A percentile compares a stretch with the other conserved stretches of the same genome.
phyloP scores from a whole-genome alignment of 2,888 invertebrate genomes.

The Azorinus chamasolen region DNA sequence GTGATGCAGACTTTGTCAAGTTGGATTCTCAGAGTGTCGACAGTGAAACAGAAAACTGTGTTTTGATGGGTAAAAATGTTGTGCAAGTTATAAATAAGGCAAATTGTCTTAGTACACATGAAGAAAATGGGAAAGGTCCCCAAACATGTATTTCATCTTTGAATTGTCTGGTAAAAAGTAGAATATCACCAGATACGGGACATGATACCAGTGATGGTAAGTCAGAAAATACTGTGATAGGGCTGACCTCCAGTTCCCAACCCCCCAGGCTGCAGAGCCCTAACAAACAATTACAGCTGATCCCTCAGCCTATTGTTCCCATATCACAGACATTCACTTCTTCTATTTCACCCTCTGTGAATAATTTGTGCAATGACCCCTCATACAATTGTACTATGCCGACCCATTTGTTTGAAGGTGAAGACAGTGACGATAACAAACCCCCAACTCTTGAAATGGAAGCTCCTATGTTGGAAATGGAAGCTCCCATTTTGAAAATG shows the following conservation, averaged over 20 bases:
- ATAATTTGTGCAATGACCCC: slow-evolving; percentile 5
- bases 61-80: too few relatives aligned
- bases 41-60: too few relatives aligned
- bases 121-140: too few relatives aligned
- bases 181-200: too few relatives aligned
- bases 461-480: slow-evolving; percentile 60
- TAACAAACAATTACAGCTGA: slow-evolving; percentile 66
- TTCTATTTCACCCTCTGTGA: slow-evolving; percentile 7
- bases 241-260: slow-evolving; percentile 6
- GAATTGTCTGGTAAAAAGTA: too few relatives aligned
- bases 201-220: too few relatives aligned
- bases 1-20: too few relatives aligned
- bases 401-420: slow-evolving; percentile 49
- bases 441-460: slow-evolving; percentile 60
- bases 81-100: too few relatives aligned
- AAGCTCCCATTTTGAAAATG: slow-evolving; percentile 59
- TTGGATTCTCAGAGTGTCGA: too few relatives aligned
- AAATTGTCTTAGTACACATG: too few relatives aligned
- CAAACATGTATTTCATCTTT: too few relatives aligned
- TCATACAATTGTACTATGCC: slow-evolving; percentile 53
- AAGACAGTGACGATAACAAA: slow-evolving; percentile 55
- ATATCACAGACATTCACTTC: slow-evolving; percentile 67
- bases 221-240: too few relatives aligned
- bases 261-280: slow-evolving; percentile 38
- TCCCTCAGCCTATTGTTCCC: slow-evolving; percentile 76